A percentile compares a stretch with the other conserved stretches of the same genome.
These are phyloP conservation scores for Acronicta alni DNA, from an alignment of 2,888 invertebrate genomes.

Conservation along the genomic window DNA sequence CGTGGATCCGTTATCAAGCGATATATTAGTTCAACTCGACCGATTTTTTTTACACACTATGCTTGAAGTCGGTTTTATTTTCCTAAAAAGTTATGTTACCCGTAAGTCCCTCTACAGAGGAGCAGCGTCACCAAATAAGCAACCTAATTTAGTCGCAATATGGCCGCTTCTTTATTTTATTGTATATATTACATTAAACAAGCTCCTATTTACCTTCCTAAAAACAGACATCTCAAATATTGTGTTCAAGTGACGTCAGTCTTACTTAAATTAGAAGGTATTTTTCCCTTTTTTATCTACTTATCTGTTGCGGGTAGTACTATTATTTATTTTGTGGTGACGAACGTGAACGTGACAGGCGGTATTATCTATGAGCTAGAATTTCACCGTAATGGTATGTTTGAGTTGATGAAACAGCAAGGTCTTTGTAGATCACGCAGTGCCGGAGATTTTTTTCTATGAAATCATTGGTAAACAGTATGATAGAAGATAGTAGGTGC, in stretches of 20 bases:
- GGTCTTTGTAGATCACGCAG: background rate
- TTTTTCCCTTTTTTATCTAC: constrained; percentile 11
- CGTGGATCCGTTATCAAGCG: no score
- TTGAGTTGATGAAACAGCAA: background rate
- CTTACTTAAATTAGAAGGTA: background rate
- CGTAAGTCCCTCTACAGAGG: no score
- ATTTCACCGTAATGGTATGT: constrained; percentile 6
- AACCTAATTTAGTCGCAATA: no score
- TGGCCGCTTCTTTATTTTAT: no score
- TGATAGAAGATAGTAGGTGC: background rate
- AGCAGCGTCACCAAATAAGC: no score
- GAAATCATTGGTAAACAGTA: background rate
- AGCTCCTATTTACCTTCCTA: background rate
- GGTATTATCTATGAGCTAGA: constrained; percentile 7
- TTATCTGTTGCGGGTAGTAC: constrained; percentile 1
- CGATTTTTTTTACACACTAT: no score
- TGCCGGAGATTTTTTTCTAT: background rate
- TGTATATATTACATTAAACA: no score
- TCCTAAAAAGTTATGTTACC: no score
- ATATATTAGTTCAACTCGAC: no score
- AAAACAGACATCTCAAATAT: constrained; percentile 2
- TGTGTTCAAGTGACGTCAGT: constrained; percentile 24
- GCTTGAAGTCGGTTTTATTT: no score
- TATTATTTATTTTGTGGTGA: no score
- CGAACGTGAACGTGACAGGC: background rate